These are phyloP conservation scores for Rhyacophila brunnea DNA, from an alignment of 1,140 invertebrate genomes.

Conservation along the genomic window DNA sequence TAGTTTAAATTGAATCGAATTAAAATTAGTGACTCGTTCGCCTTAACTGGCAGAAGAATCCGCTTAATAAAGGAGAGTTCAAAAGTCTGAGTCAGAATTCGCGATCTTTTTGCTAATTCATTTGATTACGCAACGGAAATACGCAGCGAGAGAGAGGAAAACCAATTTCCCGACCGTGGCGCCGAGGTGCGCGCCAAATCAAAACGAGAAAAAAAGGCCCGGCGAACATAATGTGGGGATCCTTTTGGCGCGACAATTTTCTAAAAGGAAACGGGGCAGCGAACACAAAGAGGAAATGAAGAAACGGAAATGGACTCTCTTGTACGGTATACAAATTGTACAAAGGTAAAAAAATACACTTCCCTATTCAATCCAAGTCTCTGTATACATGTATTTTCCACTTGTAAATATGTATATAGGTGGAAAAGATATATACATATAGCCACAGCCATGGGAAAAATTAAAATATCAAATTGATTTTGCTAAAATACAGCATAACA, in stretches of 20 bases:
- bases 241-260: conserved; percentile 27
- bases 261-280: conserved; percentile 13
- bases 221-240: conserved; percentile 27
- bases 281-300: conserved; percentile 25
- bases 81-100: conserved; percentile 16
- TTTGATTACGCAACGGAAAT: conserved; percentile 17
- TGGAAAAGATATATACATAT: too few species aligned
- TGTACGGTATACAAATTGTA: conserved; percentile 32
- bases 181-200: not conserved
- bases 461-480: too few species aligned
- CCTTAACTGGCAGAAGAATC: too few species aligned
- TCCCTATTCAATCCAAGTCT: not conserved
- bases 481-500: too few species aligned
- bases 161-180: conserved; percentile 24
- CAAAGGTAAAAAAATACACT: conserved; percentile 23
- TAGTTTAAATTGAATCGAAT: too few species aligned
- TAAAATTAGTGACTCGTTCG: too few species aligned
- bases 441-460: too few species aligned
- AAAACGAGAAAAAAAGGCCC: conserved; percentile 18
- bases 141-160: conserved; percentile 12
- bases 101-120: conserved; percentile 13
- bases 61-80: not conserved
- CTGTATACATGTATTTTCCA: not conserved
- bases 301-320: conserved; percentile 32
- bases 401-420: too few species aligned